Conservation (phyloP, 2,113 vertebrate species). For the Clarias macrocephalus region DNA sequence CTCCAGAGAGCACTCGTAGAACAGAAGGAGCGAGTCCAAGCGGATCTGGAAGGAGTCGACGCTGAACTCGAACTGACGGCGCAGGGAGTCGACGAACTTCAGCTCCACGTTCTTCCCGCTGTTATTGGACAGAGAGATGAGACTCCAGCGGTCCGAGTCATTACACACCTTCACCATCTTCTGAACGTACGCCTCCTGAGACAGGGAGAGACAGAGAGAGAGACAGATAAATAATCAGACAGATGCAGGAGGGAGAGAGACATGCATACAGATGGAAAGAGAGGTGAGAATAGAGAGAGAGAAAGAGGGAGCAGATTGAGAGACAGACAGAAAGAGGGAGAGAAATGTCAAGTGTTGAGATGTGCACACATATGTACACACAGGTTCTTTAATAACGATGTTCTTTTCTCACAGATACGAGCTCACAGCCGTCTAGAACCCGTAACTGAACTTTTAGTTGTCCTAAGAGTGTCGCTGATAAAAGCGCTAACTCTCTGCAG, state of each 20-base stretch:
- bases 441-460: background rate
- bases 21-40: slow-evolving; percentile 95
- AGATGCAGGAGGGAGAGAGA: background rate
- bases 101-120: slow-evolving; percentile 97
- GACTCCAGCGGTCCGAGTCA: slow-evolving; percentile 97
- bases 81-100: slow-evolving; percentile 97
- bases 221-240: background rate
- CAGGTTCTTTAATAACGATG: background rate
- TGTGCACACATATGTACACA: background rate
- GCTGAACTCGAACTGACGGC: slow-evolving; percentile 98
- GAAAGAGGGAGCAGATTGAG: too few species aligned
- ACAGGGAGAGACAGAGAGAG: background rate
- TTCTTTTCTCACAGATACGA: background rate
- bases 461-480: background rate
- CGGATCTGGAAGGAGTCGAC: slow-evolving; percentile 99
- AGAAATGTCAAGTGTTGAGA: background rate
- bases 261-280: background rate
- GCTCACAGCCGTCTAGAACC: background rate
- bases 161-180: slow-evolving; percentile 99
- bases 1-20: slow-evolving; percentile 92
- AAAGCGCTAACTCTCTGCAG: background rate
- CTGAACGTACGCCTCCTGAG: slow-evolving; percentile 96
- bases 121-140: slow-evolving; percentile 98
- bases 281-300: too few species aligned
- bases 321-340: background rate